phyloP scores from a whole-genome alignment of 2,113 vertebrate genomes.

The Tichodroma muraria region DNA sequence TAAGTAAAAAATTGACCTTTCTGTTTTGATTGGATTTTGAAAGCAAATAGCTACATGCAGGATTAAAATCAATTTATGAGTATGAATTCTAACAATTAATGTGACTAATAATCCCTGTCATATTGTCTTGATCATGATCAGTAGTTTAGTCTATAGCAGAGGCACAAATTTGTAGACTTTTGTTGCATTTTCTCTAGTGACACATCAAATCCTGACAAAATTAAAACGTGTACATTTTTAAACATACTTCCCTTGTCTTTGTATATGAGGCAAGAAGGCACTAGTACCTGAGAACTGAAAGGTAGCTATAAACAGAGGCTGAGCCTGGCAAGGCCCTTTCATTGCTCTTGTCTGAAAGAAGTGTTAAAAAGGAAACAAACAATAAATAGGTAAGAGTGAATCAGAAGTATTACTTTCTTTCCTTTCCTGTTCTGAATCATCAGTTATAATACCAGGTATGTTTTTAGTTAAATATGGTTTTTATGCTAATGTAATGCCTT shows the following conservation, averaged over 20 bases:
- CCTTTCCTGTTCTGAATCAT: neutral
- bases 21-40: neutral
- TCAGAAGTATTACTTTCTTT: neutral
- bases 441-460: neutral
- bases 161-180: neutral
- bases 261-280: neutral
- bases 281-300: neutral
- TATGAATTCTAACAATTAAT: neutral
- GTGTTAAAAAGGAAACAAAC: neutral
- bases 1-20: neutral
- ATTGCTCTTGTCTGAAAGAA: neutral
- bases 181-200: neutral
- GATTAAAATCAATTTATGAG: slow-evolving; percentile 16
- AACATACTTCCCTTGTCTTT: neutral
- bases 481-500: neutral
- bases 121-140: neutral
- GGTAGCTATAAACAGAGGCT: neutral
- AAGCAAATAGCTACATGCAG: neutral
- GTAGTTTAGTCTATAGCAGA: neutral
- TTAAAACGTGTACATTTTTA: neutral
- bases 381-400: neutral
- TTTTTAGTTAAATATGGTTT: neutral
- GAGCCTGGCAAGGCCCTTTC: neutral
- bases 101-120: neutral
- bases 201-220: neutral